phyloP scores from a whole-genome alignment of 53 echinoderm and acorn worm species.

The Paracentrotus lividus region DNA sequence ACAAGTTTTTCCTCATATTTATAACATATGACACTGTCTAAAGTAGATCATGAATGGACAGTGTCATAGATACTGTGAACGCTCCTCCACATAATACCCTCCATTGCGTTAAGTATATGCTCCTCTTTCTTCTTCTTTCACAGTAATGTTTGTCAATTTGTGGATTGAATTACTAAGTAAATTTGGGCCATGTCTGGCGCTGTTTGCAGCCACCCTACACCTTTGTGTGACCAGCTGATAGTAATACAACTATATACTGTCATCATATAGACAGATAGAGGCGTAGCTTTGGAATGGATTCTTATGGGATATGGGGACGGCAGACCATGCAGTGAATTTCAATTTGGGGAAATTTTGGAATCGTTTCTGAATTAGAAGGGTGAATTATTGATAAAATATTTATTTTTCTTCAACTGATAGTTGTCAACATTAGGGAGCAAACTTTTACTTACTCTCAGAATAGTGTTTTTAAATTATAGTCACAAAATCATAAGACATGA shows the following conservation, averaged over 20 bases:
- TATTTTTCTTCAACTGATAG: neutral
- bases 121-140: neutral
- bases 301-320: neutral
- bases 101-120: neutral
- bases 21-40: too few relatives aligned
- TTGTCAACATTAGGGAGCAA: neutral
- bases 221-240: slow-evolving; percentile 41
- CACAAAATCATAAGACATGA: neutral
- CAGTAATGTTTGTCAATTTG: slow-evolving; percentile 40
- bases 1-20: too few relatives aligned
- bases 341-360: neutral
- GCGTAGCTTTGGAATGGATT: neutral
- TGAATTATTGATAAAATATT: neutral
- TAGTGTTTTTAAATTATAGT: neutral
- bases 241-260: slow-evolving; percentile 26
- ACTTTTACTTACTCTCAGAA: neutral
- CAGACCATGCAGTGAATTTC: neutral
- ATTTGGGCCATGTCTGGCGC: slow-evolving; percentile 43
- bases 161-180: slow-evolving; percentile 45
- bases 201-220: slow-evolving; percentile 48
- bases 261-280: neutral
- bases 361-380: neutral
- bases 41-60: slow-evolving; percentile 38
- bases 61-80: neutral
- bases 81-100: neutral